Percentiles rank a stretch among this genome's conserved stretches.
These are phyloP conservation scores for Phaenicophaeus curvirostris DNA, from an alignment of 2,797 vertebrate species.

Conservation along the genomic window DNA sequence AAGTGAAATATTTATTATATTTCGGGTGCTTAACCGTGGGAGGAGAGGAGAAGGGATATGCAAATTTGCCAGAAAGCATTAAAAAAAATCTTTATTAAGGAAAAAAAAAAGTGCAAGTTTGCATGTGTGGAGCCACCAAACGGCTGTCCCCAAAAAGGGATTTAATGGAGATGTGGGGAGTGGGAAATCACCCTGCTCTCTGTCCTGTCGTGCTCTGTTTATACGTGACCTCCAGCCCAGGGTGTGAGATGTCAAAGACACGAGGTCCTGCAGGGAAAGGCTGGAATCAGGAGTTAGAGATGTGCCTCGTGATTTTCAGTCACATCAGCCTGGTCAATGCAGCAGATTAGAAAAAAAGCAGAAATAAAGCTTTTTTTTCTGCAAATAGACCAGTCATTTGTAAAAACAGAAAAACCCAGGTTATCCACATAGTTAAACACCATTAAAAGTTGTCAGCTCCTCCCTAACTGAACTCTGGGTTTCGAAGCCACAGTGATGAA, in stretches of 20 bases:
- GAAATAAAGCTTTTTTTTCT: constrained; percentile 7
- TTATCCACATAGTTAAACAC: neutral
- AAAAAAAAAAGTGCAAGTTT: too few species aligned
- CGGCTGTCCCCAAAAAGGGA: neutral
- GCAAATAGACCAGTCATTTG: neutral
- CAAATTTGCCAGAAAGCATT: constrained; percentile 13
- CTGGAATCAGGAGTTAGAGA: neutral
- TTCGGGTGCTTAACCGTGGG: constrained; percentile 2
- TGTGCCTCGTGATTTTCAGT: neutral
- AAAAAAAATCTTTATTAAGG: neutral
- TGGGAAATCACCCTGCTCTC: neutral
- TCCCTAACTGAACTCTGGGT: neutral
- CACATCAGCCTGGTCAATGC: neutral
- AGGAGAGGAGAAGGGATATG: constrained; percentile 49
- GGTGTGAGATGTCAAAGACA: too few species aligned
- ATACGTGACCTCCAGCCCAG: neutral
- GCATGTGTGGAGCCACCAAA: accelerated
- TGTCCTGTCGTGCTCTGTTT: neutral
- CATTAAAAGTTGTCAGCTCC: constrained; percentile 6
- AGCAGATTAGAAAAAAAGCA: neutral
- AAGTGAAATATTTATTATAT: constrained; percentile 81
- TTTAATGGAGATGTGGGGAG: neutral
- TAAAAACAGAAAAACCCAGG: neutral
- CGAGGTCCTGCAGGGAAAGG: too few species aligned
- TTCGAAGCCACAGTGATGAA: neutral